These are phyloP conservation scores for Pomacea maculata DNA, from an alignment of 1,140 invertebrate genomes.

Conservation along the genomic window DNA sequence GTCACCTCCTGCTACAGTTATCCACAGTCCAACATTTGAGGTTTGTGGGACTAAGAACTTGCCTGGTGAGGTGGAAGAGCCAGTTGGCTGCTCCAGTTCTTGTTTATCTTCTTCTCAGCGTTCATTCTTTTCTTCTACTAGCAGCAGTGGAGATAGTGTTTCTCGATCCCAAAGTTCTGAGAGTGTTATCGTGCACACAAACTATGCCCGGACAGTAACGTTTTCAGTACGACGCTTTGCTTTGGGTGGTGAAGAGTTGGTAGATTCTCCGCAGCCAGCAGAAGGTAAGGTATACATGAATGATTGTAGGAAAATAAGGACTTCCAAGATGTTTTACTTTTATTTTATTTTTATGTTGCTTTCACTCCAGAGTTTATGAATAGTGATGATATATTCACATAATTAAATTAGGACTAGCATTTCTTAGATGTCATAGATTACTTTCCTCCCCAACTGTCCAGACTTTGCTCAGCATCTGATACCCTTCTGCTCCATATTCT, in stretches of 20 bases:
- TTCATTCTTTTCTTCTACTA: conserved; percentile 59
- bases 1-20: conserved; percentile 13
- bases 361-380: background rate
- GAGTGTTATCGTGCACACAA: conserved; percentile 59
- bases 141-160: conserved; percentile 51
- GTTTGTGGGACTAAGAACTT: conserved; percentile 10
- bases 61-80: conserved; percentile 29
- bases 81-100: conserved; percentile 18
- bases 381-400: background rate
- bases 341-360: too few species aligned
- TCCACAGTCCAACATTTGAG: conserved; percentile 22
- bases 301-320: too few species aligned
- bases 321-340: too few species aligned
- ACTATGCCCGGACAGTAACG: conserved; percentile 59
- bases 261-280: conserved; percentile 47
- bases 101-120: conserved; percentile 40
- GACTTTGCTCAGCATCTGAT: too few species aligned
- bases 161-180: conserved; percentile 57
- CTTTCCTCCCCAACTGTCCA: too few species aligned
- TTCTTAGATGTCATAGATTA: too few species aligned
- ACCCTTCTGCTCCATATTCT: too few species aligned
- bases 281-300: conserved; percentile 43
- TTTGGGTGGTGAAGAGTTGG: conserved; percentile 39
- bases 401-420: too few species aligned
- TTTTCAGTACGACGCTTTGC: conserved; percentile 57